Evolutionary conservation across 2,888 invertebrate genomes (phyloP).

Genomic region (Phengaris arion): DNA sequence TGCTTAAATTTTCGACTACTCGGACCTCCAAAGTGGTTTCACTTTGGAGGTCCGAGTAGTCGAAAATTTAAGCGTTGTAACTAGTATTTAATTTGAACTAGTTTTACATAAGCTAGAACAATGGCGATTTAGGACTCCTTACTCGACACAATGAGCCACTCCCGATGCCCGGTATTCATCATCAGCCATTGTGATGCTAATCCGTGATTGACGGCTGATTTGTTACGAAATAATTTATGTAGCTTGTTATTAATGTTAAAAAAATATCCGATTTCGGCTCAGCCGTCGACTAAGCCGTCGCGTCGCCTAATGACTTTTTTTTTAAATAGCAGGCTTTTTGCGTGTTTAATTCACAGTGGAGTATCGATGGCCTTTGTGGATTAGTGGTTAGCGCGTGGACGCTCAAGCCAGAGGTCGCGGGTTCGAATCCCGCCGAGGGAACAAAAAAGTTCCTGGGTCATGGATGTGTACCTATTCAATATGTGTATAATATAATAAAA

Average conservation of each 20-base stretch:
- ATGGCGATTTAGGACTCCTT: background rate
- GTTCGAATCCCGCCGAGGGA: too few species aligned
- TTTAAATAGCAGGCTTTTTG: background rate
- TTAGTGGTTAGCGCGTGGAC: too few species aligned
- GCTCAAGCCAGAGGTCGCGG: too few species aligned
- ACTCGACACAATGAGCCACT: conserved; percentile 30
- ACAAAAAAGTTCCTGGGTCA: too few species aligned
- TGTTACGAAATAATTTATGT: conserved; percentile 56
- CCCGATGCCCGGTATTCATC: conserved; percentile 44
- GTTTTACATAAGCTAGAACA: background rate
- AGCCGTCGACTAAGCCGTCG: background rate
- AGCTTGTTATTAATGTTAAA: conserved; percentile 39
- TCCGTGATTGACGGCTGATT: conserved; percentile 66
- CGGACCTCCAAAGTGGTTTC: too few species aligned
- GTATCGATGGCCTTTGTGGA: background rate
- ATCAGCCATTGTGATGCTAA: conserved; percentile 72
- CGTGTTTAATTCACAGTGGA: background rate
- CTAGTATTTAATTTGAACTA: background rate
- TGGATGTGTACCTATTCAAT: too few species aligned
- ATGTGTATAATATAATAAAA: too few species aligned
- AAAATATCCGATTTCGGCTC: background rate
- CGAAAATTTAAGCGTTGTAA: background rate
- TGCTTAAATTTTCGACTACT: too few species aligned
- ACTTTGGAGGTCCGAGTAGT: too few species aligned
- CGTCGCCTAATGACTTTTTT: background rate